phyloP scores from a whole-genome alignment of 2,888 invertebrate species.

The Abrostola triplasia region DNA sequence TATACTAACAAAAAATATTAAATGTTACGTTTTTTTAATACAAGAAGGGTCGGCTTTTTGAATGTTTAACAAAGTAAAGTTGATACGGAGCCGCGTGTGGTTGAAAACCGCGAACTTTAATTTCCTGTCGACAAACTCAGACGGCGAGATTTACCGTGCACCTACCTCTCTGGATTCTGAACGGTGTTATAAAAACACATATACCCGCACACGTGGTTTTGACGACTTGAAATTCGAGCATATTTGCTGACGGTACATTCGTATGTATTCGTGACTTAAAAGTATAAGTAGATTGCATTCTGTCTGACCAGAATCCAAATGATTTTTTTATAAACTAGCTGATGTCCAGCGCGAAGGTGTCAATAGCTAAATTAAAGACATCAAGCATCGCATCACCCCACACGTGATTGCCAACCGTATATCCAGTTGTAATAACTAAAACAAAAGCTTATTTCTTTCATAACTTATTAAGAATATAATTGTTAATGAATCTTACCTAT shows the following conservation, averaged over 20 bases:
- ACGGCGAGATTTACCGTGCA: slow-evolving; percentile 44
- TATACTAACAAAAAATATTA: slow-evolving; percentile 3
- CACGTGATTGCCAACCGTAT: no score
- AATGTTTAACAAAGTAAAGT: slow-evolving; percentile 48
- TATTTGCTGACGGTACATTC: slow-evolving; percentile 12
- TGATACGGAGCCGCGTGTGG: slow-evolving; percentile 42
- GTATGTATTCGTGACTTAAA: no score
- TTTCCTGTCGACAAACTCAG: slow-evolving; percentile 62
- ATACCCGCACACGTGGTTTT: slow-evolving; percentile 14
- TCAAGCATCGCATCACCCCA: no score
- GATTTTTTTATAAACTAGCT: no score
- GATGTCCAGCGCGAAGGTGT: no score
- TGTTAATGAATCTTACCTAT: no score
- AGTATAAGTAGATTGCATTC: no score
- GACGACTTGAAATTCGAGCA: slow-evolving; percentile 21
- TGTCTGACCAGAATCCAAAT: no score
- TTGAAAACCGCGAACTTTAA: slow-evolving; percentile 64
- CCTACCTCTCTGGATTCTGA: slow-evolving; percentile 16
- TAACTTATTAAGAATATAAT: no score
- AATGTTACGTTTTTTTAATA: slow-evolving; percentile 17
- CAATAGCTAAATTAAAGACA: no score
- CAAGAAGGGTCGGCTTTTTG: slow-evolving; percentile 16
- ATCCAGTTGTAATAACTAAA: no score
- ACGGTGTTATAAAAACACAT: slow-evolving; percentile 18
- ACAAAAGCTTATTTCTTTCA: no score